Conservation (phyloP, 2,797 vertebrate species). For the Mormyrops attenuatus region DNA sequence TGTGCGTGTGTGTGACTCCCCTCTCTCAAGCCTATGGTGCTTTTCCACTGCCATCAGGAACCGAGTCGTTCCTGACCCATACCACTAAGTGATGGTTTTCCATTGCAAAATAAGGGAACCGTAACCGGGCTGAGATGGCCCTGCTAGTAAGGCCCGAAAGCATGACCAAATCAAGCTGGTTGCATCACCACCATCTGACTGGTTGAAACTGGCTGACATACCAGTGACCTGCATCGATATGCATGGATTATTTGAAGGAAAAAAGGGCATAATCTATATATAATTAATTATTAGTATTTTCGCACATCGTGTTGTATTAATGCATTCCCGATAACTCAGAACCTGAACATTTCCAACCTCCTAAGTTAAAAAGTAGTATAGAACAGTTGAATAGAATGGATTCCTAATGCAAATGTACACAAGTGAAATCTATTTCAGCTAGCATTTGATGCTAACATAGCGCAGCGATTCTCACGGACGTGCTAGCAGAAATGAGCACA, state of each 20-base stretch:
- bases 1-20: conserved; percentile 6
- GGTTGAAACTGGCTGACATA: background rate
- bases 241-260: background rate
- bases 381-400: background rate
- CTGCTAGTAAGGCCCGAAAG: background rate
- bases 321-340: background rate
- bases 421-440: background rate
- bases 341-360: background rate
- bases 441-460: background rate
- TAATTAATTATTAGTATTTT: background rate
- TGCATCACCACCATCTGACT: background rate
- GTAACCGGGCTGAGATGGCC: background rate
- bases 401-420: background rate
- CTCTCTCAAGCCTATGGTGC: background rate
- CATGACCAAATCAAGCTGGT: background rate
- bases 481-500: background rate
- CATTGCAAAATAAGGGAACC: background rate
- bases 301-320: background rate
- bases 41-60: background rate
- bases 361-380: background rate
- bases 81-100: background rate
- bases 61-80: background rate
- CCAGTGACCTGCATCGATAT: background rate
- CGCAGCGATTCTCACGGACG: background rate
- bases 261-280: background rate